Conservation (phyloP, 2,888 invertebrate genomes). For the Lasioglossum oenotherae region DNA sequence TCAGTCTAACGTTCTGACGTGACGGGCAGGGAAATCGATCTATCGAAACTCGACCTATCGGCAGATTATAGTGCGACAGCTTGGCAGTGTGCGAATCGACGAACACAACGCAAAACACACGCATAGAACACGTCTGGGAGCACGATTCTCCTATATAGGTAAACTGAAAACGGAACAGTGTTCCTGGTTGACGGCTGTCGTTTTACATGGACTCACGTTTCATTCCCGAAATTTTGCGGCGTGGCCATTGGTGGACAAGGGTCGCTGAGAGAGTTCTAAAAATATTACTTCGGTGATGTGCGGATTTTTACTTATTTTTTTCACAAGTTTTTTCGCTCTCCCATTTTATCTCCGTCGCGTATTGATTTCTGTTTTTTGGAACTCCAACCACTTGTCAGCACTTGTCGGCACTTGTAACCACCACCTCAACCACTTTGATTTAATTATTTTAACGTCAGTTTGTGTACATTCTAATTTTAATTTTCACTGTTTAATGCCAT, state of each 20-base stretch:
- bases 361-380: too few species aligned
- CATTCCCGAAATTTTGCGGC: neutral
- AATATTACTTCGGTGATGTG: neutral
- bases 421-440: neutral
- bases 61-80: constrained; percentile 58
- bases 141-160: constrained; percentile 49
- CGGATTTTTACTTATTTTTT: neutral
- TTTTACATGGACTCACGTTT: constrained; percentile 7
- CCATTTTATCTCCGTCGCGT: too few species aligned
- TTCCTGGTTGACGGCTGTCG: neutral
- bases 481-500: neutral
- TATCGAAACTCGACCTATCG: constrained; percentile 61
- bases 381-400: too few species aligned
- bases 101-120: constrained; percentile 41
- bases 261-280: neutral
- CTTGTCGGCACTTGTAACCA: neutral
- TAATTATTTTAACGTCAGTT: neutral
- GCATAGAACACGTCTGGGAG: constrained; percentile 32
- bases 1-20: constrained; percentile 39
- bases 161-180: constrained; percentile 40
- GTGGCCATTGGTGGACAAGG: neutral
- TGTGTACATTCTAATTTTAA: neutral
- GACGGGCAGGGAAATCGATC: constrained; percentile 67
- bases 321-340: neutral
- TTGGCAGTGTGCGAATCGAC: constrained; percentile 38